A percentile compares a stretch with the other conserved stretches of the same genome.
phyloP scores from a whole-genome alignment of 2,797 vertebrate species.

The Melanogrammus aeglefinus region DNA sequence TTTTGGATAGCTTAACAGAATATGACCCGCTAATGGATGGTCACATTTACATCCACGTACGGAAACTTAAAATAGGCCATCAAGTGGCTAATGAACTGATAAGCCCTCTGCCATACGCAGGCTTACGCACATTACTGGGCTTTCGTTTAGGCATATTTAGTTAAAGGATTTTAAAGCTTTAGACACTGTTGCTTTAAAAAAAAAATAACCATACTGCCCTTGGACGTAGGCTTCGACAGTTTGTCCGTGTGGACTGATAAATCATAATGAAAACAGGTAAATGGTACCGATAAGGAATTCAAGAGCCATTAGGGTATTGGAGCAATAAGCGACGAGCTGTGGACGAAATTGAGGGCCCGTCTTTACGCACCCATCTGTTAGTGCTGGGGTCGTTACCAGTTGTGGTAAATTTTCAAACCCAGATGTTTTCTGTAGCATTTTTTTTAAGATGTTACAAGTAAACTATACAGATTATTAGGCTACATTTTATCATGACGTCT shows the following conservation, averaged over 20 bases:
- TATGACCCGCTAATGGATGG: conserved; percentile 65
- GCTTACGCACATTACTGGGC: conserved; percentile 62
- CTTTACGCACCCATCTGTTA: not conserved
- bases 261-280: not conserved
- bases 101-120: conserved; percentile 62
- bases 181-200: conserved; percentile 12
- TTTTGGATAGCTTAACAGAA: conserved; percentile 69
- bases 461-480: conserved; percentile 67
- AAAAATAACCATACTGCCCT: conserved; percentile 4
- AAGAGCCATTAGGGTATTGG: not conserved
- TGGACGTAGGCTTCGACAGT: not conserved
- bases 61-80: conserved; percentile 64
- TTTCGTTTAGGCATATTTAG: conserved; percentile 60
- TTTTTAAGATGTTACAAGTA: conserved; percentile 72
- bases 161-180: conserved; percentile 31
- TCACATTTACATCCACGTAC: conserved; percentile 28
- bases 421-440: conserved; percentile 69
- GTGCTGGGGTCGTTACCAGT: not conserved
- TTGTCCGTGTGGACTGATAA: not conserved
- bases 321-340: not conserved
- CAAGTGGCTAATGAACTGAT: conserved; percentile 69
- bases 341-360: not conserved
- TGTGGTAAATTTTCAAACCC: not conserved
- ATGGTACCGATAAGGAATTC: not conserved
- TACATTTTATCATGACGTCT: conserved; percentile 77